These are phyloP conservation scores for Caenorhabditis japonica DNA, from an alignment of 2,888 invertebrate genomes.

Conservation along the genomic window DNA sequence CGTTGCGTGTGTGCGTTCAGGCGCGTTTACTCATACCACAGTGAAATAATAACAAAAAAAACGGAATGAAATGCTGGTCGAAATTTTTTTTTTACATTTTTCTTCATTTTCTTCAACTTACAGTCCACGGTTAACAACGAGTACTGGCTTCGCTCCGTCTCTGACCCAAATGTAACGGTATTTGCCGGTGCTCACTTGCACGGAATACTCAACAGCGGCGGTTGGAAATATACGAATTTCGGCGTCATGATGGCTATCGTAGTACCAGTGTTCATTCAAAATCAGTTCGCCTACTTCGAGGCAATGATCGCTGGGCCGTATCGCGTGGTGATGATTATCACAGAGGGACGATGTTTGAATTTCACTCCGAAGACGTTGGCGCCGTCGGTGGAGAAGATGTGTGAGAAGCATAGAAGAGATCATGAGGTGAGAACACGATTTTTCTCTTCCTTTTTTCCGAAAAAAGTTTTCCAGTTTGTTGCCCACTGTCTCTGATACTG, in stretches of 20 bases:
- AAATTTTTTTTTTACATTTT: no score
- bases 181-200: constrained; percentile 3
- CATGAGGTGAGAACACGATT: no score
- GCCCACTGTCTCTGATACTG: no score
- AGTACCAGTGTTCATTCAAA: constrained; percentile 3
- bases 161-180: not conserved
- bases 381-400: constrained; percentile 2
- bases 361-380: constrained; percentile 33
- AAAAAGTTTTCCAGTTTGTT: no score
- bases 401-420: not conserved
- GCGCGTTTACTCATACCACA: no score
- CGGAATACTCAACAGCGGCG: constrained; percentile 14
- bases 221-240: constrained; percentile 6
- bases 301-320: constrained; percentile 40
- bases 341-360: constrained; percentile 33
- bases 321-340: constrained; percentile 27
- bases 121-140: not conserved
- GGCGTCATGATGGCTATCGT: constrained; percentile 31
- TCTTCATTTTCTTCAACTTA: no score
- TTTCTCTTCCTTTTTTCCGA: no score
- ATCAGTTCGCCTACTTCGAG: constrained; percentile 11
- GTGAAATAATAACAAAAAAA: no score
- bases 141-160: constrained; percentile 8
- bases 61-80: no score
- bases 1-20: no score